Evolutionary conservation across 2,797 vertebrate genomes (phyloP).

Genomic region (Pangasius krempfi): DNA sequence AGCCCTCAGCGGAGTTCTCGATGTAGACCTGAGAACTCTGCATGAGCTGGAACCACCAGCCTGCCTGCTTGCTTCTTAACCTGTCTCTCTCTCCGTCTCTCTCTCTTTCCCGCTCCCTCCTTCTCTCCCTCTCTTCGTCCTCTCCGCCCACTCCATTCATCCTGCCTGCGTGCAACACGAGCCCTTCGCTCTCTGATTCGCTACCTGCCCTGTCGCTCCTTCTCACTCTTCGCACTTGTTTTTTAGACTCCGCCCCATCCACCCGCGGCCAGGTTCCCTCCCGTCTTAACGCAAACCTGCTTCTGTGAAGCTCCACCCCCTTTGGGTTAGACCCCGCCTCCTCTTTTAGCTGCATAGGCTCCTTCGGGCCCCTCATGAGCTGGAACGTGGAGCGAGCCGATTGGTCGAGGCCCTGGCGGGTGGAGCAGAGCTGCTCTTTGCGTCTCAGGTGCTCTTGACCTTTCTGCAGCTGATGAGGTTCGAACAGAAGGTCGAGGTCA

Average conservation of each 20-base stretch:
- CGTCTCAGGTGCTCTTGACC: constrained; percentile 86
- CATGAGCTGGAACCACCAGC: constrained; percentile 99
- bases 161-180: constrained; percentile 57
- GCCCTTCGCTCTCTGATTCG: constrained; percentile 53
- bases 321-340: not conserved
- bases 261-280: constrained; percentile 49
- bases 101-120: constrained; percentile 54
- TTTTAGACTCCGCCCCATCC: constrained; percentile 56
- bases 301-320: constrained; percentile 61
- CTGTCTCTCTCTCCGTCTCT: constrained; percentile 57
- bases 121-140: constrained; percentile 56
- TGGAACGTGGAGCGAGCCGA: constrained; percentile 90
- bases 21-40: constrained; percentile 99
- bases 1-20: constrained; percentile 81
- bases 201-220: constrained; percentile 40
- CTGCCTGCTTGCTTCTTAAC: constrained; percentile 82
- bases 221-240: constrained; percentile 62
- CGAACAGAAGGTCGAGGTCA: constrained; percentile 91
- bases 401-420: constrained; percentile 81
- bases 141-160: constrained; percentile 57
- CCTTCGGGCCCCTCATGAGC: constrained; percentile 81
- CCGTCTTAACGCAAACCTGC: constrained; percentile 62
- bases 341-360: constrained; percentile 23
- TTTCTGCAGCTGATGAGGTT: constrained; percentile 87
- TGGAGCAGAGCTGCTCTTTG: constrained; percentile 88